These are phyloP conservation scores for Oscheius sp. DNA, from an alignment of 2,888 invertebrate genomes.

Conservation along the genomic window DNA sequence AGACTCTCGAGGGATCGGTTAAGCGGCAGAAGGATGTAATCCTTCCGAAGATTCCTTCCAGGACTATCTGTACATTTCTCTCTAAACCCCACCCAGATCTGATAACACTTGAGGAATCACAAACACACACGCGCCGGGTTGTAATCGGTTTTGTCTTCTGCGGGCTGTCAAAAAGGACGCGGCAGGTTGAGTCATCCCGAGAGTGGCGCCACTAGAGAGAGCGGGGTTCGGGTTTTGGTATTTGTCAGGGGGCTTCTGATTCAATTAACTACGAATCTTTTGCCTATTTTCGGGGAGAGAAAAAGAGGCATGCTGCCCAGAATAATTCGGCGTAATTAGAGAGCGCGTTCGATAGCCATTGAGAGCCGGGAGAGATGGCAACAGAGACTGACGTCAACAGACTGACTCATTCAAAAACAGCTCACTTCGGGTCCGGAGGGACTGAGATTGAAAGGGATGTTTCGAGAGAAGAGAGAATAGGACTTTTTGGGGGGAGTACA, in stretches of 20 bases:
- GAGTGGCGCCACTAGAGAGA: neutral
- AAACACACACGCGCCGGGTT: neutral
- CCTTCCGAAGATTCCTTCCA: too few species aligned
- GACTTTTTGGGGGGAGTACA: neutral
- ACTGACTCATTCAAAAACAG: constrained; percentile 15
- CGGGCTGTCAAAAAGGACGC: constrained; percentile 16
- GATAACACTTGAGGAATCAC: too few species aligned
- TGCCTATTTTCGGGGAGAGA: too few species aligned
- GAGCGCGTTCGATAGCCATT: constrained; percentile 15
- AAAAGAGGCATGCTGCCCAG: neutral
- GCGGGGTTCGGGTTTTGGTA: too few species aligned
- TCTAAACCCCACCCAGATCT: too few species aligned
- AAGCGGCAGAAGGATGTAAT: neutral
- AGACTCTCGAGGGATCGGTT: constrained; percentile 2
- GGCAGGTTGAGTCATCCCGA: constrained; percentile 28
- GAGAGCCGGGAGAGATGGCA: constrained; percentile 5
- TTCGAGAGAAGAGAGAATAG: neutral
- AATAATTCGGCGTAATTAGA: constrained; percentile 23
- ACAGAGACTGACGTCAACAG: constrained; percentile 2
- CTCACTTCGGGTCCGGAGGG: constrained; percentile 15
- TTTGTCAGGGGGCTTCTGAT: too few species aligned
- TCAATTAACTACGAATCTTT: too few species aligned
- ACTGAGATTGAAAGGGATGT: neutral
- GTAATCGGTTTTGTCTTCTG: constrained; percentile 17
- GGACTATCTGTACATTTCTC: too few species aligned